These are phyloP conservation scores for Bembecia ichneumoniformis DNA, from an alignment of 2,888 invertebrate species.

Conservation along the genomic window DNA sequence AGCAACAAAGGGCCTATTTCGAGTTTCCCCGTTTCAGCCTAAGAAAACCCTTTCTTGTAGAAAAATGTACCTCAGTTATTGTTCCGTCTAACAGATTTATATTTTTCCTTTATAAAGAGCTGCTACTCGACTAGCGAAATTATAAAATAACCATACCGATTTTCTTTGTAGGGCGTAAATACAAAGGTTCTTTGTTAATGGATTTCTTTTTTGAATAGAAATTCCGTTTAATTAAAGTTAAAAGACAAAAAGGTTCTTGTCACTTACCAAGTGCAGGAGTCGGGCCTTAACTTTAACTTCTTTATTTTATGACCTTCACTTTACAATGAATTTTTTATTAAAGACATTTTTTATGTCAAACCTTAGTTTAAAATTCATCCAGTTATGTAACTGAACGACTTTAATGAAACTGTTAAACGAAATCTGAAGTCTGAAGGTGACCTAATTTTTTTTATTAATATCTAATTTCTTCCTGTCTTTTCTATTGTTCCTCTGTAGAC, in stretches of 20 bases:
- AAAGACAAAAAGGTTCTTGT: constrained; percentile 2
- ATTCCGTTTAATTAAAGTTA: constrained; percentile 25
- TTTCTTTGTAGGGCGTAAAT: constrained; percentile 17
- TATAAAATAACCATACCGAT: constrained; percentile 29
- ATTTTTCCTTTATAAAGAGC: constrained; percentile 24
- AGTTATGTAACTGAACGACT: too few relatives aligned
- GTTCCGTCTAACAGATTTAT: constrained; percentile 27
- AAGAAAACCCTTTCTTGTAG: constrained; percentile 20
- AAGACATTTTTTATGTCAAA: too few relatives aligned
- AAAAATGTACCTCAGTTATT: constrained; percentile 23
- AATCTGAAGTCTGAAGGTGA: too few relatives aligned
- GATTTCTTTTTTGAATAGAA: constrained; percentile 20
- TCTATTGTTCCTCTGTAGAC: too few relatives aligned
- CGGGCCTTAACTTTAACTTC: not conserved
- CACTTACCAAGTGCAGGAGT: not conserved
- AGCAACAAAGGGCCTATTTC: constrained; percentile 26
- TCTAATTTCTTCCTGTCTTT: too few relatives aligned
- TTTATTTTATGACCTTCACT: not conserved
- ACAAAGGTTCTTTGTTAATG: constrained; percentile 27
- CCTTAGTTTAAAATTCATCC: too few relatives aligned
- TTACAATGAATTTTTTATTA: not conserved
- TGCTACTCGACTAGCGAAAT: constrained; percentile 21
- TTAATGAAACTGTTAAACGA: too few relatives aligned
- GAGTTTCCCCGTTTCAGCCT: constrained; percentile 19
- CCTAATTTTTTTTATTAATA: too few relatives aligned